Evolutionary conservation across 2,888 invertebrate genomes (phyloP).

Genomic region (Catocala fraxini): DNA sequence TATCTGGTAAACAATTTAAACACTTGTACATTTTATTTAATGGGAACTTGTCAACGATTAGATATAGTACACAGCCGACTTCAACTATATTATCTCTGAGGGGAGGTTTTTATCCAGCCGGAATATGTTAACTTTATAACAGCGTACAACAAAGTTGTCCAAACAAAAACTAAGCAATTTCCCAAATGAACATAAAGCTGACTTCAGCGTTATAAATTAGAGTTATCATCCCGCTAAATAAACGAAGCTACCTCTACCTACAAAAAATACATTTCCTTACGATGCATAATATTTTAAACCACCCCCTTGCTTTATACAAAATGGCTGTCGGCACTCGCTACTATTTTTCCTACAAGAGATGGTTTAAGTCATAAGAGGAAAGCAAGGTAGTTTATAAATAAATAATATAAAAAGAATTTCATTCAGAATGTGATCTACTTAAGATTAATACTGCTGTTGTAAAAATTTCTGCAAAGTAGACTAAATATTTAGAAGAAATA

Average conservation of each 20-base stretch:
- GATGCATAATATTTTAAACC: conserved; percentile 84
- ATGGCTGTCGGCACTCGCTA: conserved; percentile 84
- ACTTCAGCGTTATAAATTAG: conserved; percentile 67
- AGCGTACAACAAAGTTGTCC: too few relatives aligned
- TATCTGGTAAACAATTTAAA: too few relatives aligned
- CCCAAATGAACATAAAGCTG: conserved; percentile 44
- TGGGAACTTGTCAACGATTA: too few relatives aligned
- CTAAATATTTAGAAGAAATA: too few relatives aligned
- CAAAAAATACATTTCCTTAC: conserved; percentile 79
- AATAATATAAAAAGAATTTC: not conserved
- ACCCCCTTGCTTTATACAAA: conserved; percentile 82
- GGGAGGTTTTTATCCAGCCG: too few relatives aligned
- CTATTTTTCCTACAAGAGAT: conserved; percentile 73
- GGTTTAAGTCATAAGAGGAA: conserved; percentile 51
- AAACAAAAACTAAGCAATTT: conserved; percentile 17
- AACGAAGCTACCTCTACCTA: conserved; percentile 56
- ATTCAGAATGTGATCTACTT: not conserved
- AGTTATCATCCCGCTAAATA: conserved; percentile 69
- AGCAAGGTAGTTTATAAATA: conserved; percentile 1
- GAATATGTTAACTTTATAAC: too few relatives aligned
- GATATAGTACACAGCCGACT: too few relatives aligned
- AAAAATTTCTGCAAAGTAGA: too few relatives aligned
- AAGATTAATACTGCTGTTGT: too few relatives aligned
- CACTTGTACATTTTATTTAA: too few relatives aligned
- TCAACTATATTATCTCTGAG: too few relatives aligned